Conservation (phyloP, 2,113 vertebrate species). For the Octodon degus region DNA sequence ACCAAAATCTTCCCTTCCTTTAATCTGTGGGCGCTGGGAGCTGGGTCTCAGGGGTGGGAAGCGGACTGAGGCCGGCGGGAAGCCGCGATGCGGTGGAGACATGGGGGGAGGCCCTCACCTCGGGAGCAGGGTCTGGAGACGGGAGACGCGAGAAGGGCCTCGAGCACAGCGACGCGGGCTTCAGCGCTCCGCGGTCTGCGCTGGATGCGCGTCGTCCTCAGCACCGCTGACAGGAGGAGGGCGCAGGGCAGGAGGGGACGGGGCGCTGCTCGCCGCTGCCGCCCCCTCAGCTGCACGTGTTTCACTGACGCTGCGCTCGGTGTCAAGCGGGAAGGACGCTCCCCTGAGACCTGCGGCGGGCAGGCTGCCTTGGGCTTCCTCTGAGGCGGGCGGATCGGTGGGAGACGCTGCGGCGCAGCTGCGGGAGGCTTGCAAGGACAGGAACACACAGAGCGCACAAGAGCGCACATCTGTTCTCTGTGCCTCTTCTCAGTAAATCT, state of each 20-base stretch:
- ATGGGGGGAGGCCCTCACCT: too few relatives aligned
- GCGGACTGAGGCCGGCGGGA: background rate
- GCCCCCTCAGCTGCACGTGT: too few relatives aligned
- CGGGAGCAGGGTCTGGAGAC: background rate
- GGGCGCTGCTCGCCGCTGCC: too few relatives aligned
- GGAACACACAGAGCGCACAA: accelerated
- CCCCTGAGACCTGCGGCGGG: accelerated
- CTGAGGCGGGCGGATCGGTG: background rate
- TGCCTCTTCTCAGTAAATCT: background rate
- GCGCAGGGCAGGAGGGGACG: too few relatives aligned
- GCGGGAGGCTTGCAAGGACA: accelerated
- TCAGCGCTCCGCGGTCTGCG: too few relatives aligned
- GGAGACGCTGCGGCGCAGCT: accelerated
- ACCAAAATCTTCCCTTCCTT: background rate
- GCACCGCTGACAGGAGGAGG: background rate
- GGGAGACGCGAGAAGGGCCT: too few relatives aligned
- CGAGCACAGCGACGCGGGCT: too few relatives aligned
- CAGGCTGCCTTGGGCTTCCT: background rate
- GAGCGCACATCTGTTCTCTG: background rate
- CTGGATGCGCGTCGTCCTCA: background rate
- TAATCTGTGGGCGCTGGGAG: background rate
- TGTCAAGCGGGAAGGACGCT: background rate
- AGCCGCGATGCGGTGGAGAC: too few relatives aligned
- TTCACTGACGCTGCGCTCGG: background rate
- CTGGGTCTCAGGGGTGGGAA: background rate